Base-by-base conservation (phyloP, 2,113 vertebrate genomes). In the Eupsittula cactorum region DNA sequence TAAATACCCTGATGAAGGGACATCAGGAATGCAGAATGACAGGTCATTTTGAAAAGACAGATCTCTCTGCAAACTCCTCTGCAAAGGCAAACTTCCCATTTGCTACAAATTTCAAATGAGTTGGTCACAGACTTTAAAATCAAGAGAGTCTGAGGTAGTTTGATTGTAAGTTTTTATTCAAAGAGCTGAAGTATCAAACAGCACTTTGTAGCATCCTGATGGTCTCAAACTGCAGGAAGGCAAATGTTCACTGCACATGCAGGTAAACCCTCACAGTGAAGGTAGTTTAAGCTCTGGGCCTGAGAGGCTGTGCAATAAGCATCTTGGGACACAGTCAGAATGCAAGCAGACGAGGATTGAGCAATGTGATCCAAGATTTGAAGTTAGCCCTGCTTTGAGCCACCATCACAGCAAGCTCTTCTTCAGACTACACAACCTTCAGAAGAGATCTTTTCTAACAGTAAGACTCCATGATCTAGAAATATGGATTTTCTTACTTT, bases 281-380 rank as follows among this genome's bases (percentile, higher is more conserved):
- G 20, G 67, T 0, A 60, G 35, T 8, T 73, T 60, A 50, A 75
- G 50, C 25, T 77, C 47, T 25, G 35, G 14, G 39, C 47, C 53
- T 15, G 52, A 31, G 11, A 86, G 10, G 37, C 2, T 1, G 55
- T 0, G 4, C n/a, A 67, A 86, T 60, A 1, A 2, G 31, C 50
- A 39, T 7, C 37, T 44, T 37, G 33, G 8, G 71, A 70, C 31
- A 53, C 18, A 77, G 46, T 12, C 47, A 65, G 16, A 59, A 67
- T 28, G 67, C 46, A 41, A n/a, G 37, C 2, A 23, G 31, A 69
- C 12, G 37, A 70, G 16, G 37, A 19, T 47, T 57, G 6, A 59
- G 21, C 25, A 86, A 52, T 1, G 1, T 9, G 8, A 67, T 9
- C 13, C 2, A 49, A n/a, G 11, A 37, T 44, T 8, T 57, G 44